Evolutionary conservation across 2,888 invertebrate species (phyloP).

Genomic region (Leptinotarsa peninsularis): DNA sequence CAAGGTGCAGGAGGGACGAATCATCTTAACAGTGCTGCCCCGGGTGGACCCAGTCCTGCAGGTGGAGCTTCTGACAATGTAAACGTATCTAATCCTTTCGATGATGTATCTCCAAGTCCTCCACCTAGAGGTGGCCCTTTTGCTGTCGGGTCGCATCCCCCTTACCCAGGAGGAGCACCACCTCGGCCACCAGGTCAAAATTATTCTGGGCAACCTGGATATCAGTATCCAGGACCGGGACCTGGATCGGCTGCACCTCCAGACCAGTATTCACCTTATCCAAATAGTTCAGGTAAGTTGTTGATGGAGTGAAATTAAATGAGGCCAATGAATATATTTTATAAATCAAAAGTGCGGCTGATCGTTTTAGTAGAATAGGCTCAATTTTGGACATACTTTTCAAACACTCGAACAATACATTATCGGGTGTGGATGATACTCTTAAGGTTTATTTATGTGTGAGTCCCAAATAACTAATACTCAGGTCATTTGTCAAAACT

Average conservation of each 20-base stretch:
- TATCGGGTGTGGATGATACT: not conserved
- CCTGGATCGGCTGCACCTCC: slow-evolving; percentile 61
- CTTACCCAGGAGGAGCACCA: slow-evolving; percentile 65
- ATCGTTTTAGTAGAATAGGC: slow-evolving; percentile 9
- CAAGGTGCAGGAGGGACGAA: slow-evolving; percentile 64
- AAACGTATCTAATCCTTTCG: slow-evolving; percentile 88
- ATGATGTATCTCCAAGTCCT: slow-evolving; percentile 76
- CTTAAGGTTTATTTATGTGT: no score
- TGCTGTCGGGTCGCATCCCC: slow-evolving; percentile 65
- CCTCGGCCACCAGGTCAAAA: slow-evolving; percentile 63
- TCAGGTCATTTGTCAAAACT: no score
- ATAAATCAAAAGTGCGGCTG: not conserved
- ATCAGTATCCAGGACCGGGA: slow-evolving; percentile 70
- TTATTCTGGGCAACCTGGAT: slow-evolving; percentile 72
- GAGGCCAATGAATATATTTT: not conserved
- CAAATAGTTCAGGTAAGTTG: slow-evolving; percentile 61
- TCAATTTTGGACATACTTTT: slow-evolving; percentile 19
- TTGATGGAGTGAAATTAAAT: slow-evolving; percentile 11
- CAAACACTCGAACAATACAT: not conserved
- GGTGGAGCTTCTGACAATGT: slow-evolving; percentile 77
- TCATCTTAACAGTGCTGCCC: slow-evolving; percentile 64
- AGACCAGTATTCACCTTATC: slow-evolving; percentile 72
- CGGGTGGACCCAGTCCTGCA: slow-evolving; percentile 65
- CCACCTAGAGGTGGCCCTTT: slow-evolving; percentile 63
- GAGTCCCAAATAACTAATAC: no score